Evolutionary conservation across 2,888 invertebrate species (phyloP), one percentile per base, ranked within the genome.

Genomic region (Tupiocoris notatus): DNA sequence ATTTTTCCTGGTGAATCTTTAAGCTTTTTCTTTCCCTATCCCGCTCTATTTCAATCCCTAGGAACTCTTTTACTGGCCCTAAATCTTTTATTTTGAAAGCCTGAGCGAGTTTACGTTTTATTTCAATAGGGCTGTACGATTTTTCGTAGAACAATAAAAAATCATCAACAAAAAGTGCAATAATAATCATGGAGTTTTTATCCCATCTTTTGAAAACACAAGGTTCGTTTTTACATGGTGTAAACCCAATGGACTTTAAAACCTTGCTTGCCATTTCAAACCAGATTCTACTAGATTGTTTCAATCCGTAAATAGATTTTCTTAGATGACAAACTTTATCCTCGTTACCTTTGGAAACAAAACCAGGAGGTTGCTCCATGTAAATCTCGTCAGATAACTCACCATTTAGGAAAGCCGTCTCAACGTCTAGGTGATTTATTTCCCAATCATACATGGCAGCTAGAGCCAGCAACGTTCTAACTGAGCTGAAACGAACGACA

Each of bases 261-360:
- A 81, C 82, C 12, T 78, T 59, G 16, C 76, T 79, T 74, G 83
- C 81, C 16, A 79, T 77, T 23, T 80, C 76, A 77, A 83, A 82
- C 83, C 83, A 84, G 58, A 81, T 81, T 62, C 83, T 71, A 6
- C 83, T 81, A 12, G 82, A 80, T 78, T 84, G 83, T 73, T 83
- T 83, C 1, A 84, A 79, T 6, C 83, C 83, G 79, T 84, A 84
- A 20, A 84, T 59, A 70, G 82, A 81, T 75, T 79, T 80, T 18
- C 80, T 80, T 16, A 84, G 78, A 58, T 80, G 79, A 75, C 83
- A 84, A 3, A 83, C 82, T 22, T 75, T 62, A 16, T 67, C 66
- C 1, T 80, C 77, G 17, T 24, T 16, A n/a, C 23, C 17, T 16
- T 80, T 81, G 74, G 82, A 81, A 20, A 80, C 71, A 71, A 80